These are phyloP conservation scores for Semaprochilodus insignis DNA, from an alignment of 2,797 vertebrate genomes.

Conservation along the genomic window DNA sequence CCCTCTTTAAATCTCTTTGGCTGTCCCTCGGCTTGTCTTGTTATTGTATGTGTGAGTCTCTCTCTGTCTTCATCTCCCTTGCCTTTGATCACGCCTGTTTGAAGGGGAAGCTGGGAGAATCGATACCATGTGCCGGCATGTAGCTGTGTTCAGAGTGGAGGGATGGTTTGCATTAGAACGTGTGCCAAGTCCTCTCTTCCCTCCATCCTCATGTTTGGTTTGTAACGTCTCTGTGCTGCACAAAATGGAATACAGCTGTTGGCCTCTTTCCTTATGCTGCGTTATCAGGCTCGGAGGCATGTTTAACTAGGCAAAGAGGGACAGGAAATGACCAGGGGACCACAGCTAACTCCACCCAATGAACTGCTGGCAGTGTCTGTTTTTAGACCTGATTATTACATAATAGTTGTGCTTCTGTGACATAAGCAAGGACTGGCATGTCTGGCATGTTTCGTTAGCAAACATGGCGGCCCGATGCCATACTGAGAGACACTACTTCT, in stretches of 20 bases:
- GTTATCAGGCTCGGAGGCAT: not conserved
- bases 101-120: not conserved
- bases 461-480: too few relatives aligned
- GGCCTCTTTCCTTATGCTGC: not conserved
- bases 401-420: not conserved
- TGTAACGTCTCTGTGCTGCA: not conserved
- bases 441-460: too few relatives aligned
- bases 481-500: too few relatives aligned
- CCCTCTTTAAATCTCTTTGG: not conserved
- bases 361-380: not conserved
- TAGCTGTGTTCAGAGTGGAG: not conserved
- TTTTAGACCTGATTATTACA: not conserved
- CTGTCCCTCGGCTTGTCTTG: conserved; percentile 42
- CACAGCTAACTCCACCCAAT: not conserved
- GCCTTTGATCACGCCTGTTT: conserved; percentile 7
- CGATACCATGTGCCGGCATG: not conserved
- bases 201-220: not conserved
- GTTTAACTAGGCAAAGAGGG: not conserved
- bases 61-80: not conserved
- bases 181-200: not conserved
- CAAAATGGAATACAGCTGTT: not conserved
- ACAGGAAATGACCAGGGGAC: not conserved
- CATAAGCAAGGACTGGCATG: not conserved
- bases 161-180: not conserved
- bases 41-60: not conserved